Evolutionary conservation across 2,113 vertebrate genomes (phyloP), one percentile per base, ranked within the genome.

Genomic region (Callithrix jacchus): DNA sequence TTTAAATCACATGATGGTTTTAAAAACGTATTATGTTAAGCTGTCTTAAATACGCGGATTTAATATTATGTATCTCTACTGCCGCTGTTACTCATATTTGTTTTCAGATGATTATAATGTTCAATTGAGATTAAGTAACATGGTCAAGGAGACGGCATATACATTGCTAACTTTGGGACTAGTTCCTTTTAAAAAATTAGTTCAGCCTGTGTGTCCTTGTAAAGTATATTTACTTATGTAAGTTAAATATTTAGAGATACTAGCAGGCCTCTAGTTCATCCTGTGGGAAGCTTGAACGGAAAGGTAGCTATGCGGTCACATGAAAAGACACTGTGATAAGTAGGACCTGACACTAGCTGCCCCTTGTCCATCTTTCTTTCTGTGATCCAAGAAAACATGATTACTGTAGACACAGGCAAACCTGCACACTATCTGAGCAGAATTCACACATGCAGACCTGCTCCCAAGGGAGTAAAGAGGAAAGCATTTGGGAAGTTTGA

Each of bases 311-410:
- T 32, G 12, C 20, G 12, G 7, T 61, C 21, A 12, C 20, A 4
- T 5, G 61, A 32, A 30, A 30, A 2, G 0, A 20, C 14, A 11
- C 30, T 1, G 2, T 2, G 49, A 1, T 37, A 54, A 49, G 32
- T 8, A 20, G 54, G 32, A 11, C 0, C 1, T 8, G 25, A 9
- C 20, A 56, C n/a, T 18, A 4, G 17, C 0, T 4, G 3, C 21
- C 0, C 2, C 18, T 58, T 23, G 3, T 13, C 3, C 13, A 10
- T 23, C 10, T 21, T 16, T 6, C 74, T 64, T 73, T 18, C 54
- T 5, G 0, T 6, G 16, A 21, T 40, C 5, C 18, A 37, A 68
- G 45, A 81, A 6, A 12, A 25, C 8, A 16, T 66, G 35, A 40
- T 6, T 11, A 6, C 47, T 11, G 11, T 2, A 25, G 8, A 23